phyloP scores from a whole-genome alignment of 2,113 vertebrate genomes.

The Turdus rufiventris region DNA sequence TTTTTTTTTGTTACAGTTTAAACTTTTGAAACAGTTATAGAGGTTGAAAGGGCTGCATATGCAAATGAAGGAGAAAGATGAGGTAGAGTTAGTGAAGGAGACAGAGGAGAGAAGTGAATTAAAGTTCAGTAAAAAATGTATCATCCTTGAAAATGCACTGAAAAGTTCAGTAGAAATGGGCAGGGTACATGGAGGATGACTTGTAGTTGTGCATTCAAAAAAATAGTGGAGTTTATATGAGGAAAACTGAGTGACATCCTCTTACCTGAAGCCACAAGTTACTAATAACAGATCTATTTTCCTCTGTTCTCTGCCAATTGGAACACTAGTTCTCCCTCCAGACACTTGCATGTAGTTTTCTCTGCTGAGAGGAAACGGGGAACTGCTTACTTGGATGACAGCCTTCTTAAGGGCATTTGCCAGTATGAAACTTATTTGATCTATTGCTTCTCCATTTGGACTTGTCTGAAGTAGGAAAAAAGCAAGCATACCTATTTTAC shows the following conservation, averaged over 20 bases:
- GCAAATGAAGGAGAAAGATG: background rate
- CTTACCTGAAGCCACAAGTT: background rate
- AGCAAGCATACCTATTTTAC: background rate
- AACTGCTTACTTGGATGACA: background rate
- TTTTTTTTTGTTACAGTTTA: background rate
- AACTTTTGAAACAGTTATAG: background rate
- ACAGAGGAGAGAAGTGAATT: background rate
- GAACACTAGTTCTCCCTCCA: background rate
- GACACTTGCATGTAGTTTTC: background rate
- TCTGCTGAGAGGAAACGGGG: background rate
- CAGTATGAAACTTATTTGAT: background rate
- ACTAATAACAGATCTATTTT: background rate
- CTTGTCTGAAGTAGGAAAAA: background rate
- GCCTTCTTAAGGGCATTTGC: background rate
- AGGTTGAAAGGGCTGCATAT: background rate
- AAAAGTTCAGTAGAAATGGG: background rate
- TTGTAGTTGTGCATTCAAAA: background rate
- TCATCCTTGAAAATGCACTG: background rate
- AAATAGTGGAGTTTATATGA: fast-evolving
- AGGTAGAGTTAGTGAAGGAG: background rate
- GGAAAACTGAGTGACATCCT: background rate
- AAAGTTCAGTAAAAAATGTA: background rate
- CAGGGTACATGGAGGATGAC: background rate
- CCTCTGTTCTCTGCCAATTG: background rate
- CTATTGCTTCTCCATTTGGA: background rate